phyloP scores from a whole-genome alignment of 2,113 vertebrate genomes.

The Sterrhoptilus dennistouni region DNA sequence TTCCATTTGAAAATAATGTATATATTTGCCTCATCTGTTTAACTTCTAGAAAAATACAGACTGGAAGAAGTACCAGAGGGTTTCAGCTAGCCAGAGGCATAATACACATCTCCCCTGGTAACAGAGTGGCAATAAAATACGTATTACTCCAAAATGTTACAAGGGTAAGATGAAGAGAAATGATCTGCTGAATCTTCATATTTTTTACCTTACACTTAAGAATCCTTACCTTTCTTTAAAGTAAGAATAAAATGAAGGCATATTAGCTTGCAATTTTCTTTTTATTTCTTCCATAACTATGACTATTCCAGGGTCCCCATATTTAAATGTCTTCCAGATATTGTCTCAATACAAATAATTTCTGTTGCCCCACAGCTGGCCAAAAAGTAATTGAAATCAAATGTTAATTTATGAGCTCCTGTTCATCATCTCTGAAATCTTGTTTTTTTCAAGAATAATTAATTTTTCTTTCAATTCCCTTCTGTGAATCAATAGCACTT shows the following conservation, averaged over 20 bases:
- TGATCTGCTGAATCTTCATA: background rate
- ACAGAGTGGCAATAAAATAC: background rate
- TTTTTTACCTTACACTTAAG: background rate
- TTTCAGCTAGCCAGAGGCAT: background rate
- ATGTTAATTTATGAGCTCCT: background rate
- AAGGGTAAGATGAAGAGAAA: background rate
- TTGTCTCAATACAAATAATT: background rate
- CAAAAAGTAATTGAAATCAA: background rate
- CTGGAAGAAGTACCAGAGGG: background rate
- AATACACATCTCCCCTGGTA: background rate
- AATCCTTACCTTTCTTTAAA: background rate
- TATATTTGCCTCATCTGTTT: background rate
- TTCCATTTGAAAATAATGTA: background rate
- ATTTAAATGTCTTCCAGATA: background rate
- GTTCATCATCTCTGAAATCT: background rate
- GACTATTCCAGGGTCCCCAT: background rate
- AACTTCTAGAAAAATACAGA: background rate
- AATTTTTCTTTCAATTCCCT: background rate
- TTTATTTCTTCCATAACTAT: background rate
- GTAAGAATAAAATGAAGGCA: background rate
- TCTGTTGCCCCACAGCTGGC: background rate
- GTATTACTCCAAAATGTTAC: background rate
- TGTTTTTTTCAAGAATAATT: background rate
- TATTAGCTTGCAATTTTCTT: background rate
- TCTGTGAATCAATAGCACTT: background rate